Conservation (phyloP, 2,113 vertebrate genomes). For the Toxotes chatareus region DNA sequence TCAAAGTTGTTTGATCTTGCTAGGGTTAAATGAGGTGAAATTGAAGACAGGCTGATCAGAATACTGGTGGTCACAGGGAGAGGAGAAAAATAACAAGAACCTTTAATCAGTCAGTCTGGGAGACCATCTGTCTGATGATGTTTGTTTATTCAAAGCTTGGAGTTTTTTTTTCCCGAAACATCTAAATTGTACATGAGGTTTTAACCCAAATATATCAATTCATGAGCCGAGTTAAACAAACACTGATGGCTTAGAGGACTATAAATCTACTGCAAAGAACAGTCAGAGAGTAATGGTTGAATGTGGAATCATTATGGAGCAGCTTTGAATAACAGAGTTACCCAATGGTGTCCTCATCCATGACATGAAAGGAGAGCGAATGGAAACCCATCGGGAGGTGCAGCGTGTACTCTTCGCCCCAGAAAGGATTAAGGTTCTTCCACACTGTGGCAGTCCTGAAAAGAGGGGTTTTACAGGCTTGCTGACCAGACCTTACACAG, state of each 20-base stretch:
- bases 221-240: constrained; percentile 47
- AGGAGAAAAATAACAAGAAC: constrained; percentile 16
- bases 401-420: constrained; percentile 93
- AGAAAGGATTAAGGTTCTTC: constrained; percentile 93
- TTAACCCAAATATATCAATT: constrained; percentile 47
- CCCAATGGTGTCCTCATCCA: constrained; percentile 94
- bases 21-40: not conserved
- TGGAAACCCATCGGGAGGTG: constrained; percentile 90
- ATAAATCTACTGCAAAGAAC: constrained; percentile 12
- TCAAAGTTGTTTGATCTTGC: constrained; percentile 5
- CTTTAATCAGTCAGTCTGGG: constrained; percentile 55
- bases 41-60: constrained; percentile 4
- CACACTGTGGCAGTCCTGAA: constrained; percentile 91
- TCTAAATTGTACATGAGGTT: constrained; percentile 29
- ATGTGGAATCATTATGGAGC: constrained; percentile 21
- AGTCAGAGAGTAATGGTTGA: constrained; percentile 18
- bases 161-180: constrained; percentile 44
- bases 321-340: constrained; percentile 60
- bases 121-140: constrained; percentile 52
- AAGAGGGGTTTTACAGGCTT: constrained; percentile 2
- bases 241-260: constrained; percentile 22
- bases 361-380: constrained; percentile 89
- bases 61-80: constrained; percentile 13
- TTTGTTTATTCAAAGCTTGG: constrained; percentile 71
- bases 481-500: not conserved